Percentiles rank a stretch among this genome's conserved stretches.
phyloP scores from a whole-genome alignment of 2,888 invertebrate genomes.

The Tachina lurida region DNA sequence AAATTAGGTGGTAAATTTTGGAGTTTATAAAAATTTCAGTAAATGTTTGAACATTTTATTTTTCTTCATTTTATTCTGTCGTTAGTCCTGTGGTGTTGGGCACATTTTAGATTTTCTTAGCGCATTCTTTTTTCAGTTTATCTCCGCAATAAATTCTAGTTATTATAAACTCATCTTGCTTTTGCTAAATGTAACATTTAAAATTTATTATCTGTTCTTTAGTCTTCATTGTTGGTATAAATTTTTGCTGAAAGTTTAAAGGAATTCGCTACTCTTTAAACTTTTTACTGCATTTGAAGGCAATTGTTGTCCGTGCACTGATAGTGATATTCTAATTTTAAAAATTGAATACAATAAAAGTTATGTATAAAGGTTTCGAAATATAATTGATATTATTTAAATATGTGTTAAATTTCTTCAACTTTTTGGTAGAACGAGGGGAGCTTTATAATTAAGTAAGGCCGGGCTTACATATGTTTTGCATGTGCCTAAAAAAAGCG shows the following conservation, averaged over 20 bases:
- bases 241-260: not conserved
- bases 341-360: too few relatives aligned
- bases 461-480: too few relatives aligned
- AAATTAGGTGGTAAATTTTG: conserved; percentile 62
- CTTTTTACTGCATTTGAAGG: too few relatives aligned
- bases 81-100: conserved; percentile 42
- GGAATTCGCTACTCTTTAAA: not conserved
- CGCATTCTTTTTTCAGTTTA: conserved; percentile 36
- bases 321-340: too few relatives aligned
- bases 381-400: too few relatives aligned
- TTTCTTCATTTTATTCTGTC: conserved; percentile 11
- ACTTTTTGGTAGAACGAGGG: too few relatives aligned
- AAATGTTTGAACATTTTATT: conserved; percentile 21
- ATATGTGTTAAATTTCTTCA: too few relatives aligned
- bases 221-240: conserved; percentile 19
- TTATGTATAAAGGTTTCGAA: too few relatives aligned
- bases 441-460: too few relatives aligned
- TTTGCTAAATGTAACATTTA: conserved; percentile 37
- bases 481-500: too few relatives aligned
- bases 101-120: conserved; percentile 42
- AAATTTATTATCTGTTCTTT: conserved; percentile 36
- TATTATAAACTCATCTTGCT: conserved; percentile 58
- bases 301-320: too few relatives aligned
- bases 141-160: conserved; percentile 60
- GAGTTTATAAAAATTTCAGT: conserved; percentile 60